These are phyloP conservation scores for Drosophila asahinai DNA, from an alignment of 1,140 invertebrate genomes.

Conservation along the genomic window DNA sequence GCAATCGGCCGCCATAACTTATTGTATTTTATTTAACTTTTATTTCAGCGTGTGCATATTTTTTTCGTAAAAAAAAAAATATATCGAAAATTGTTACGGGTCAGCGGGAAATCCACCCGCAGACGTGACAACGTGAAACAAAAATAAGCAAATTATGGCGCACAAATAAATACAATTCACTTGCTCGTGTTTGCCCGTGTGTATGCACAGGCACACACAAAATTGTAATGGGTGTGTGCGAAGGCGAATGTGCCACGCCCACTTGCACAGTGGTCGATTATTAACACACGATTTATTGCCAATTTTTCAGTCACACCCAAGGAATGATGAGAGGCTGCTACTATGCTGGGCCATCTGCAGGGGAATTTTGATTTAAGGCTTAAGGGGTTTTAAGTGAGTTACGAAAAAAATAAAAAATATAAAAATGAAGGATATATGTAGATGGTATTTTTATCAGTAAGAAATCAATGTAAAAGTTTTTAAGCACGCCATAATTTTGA, in stretches of 20 bases:
- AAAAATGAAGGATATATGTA: not conserved
- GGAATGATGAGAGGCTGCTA: conserved; percentile 5
- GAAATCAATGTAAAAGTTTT: too few species aligned
- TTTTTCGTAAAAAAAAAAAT: not conserved
- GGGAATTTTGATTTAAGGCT: conserved; percentile 1
- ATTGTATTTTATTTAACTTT: conserved; percentile 68
- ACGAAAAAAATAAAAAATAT: too few species aligned
- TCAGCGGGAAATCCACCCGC: conserved; percentile 58
- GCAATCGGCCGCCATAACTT: conserved; percentile 69
- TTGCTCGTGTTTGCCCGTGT: conserved; percentile 11
- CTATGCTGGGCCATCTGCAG: not conserved
- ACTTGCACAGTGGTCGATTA: conserved; percentile 46
- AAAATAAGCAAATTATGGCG: conserved; percentile 60
- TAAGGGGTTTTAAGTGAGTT: not conserved
- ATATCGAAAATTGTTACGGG: conserved; percentile 59
- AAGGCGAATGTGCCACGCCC: conserved; percentile 38
- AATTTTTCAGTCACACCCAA: conserved; percentile 38
- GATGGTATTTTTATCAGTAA: not conserved
- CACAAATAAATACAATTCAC: conserved; percentile 67
- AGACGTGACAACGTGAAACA: conserved; percentile 64
- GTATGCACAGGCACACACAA: not conserved
- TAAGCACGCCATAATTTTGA: not conserved
- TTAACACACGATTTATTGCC: conserved; percentile 63
- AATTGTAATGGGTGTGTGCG: conserved; percentile 1
- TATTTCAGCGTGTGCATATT: conserved; percentile 28